These are phyloP conservation scores for Drosophila prostipennis DNA, from an alignment of 2,888 invertebrate genomes.

Conservation along the genomic window DNA sequence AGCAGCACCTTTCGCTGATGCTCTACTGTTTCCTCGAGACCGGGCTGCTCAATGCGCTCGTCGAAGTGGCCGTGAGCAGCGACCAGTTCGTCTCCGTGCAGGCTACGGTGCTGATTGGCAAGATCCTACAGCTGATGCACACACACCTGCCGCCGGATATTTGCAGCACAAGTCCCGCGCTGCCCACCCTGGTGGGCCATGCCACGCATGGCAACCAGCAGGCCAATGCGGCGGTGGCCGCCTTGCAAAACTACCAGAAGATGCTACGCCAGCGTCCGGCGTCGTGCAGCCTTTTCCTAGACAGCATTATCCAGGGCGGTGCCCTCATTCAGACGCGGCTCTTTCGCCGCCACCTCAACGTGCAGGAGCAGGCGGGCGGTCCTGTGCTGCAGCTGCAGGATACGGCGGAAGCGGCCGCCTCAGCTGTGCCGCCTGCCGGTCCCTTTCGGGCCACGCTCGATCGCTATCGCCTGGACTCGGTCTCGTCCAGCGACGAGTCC, in stretches of 20 bases:
- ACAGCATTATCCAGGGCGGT: slow-evolving; percentile 89
- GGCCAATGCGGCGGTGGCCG: slow-evolving; percentile 92
- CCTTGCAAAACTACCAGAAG: slow-evolving; percentile 90
- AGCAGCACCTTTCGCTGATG: slow-evolving; percentile 95
- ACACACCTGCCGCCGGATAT: slow-evolving; percentile 94
- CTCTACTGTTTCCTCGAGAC: slow-evolving; percentile 94
- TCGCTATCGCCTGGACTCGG: slow-evolving; percentile 84
- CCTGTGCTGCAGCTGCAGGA: slow-evolving; percentile 56
- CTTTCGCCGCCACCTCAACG: slow-evolving; percentile 83
- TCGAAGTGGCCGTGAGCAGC: slow-evolving; percentile 95
- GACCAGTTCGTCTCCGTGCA: slow-evolving; percentile 96
- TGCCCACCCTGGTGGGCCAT: slow-evolving; percentile 92
- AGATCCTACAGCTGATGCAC: slow-evolving; percentile 94
- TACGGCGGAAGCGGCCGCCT: slow-evolving; percentile 45
- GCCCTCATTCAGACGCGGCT: slow-evolving; percentile 83
- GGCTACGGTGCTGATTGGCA: slow-evolving; percentile 94
- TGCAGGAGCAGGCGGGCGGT: slow-evolving; percentile 67
- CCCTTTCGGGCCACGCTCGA: slow-evolving; percentile 63
- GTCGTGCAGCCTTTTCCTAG: slow-evolving; percentile 92
- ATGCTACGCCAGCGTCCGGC: slow-evolving; percentile 92
- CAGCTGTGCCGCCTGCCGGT: slow-evolving; percentile 6
- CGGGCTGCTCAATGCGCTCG: slow-evolving; percentile 94
- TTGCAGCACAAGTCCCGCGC: slow-evolving; percentile 91
- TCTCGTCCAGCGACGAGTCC: slow-evolving; percentile 84
- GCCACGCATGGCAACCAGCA: slow-evolving; percentile 92